Evolutionary conservation across 2,113 vertebrate species (phyloP), one percentile per base, ranked within the genome.

Genomic region (Callipepla squamata): DNA sequence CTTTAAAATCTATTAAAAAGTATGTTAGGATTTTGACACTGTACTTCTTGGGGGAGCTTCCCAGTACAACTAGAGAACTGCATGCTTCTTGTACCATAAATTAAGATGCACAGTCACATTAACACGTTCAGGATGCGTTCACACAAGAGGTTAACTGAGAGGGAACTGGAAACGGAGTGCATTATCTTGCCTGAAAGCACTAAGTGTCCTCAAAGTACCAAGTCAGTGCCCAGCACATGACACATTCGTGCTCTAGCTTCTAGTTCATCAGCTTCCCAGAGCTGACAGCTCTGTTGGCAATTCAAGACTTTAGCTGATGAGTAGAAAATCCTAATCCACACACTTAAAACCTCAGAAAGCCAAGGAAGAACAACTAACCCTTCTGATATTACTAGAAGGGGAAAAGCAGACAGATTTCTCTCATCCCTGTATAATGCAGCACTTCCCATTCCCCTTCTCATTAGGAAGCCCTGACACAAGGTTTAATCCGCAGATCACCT

Each of bases 71-170:
- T 2, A 5, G 40, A 85, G 47, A 85, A 72, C 34, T 66, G 34
- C 0, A 0, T 84, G 21, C 34, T 86, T 13, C 32, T 66, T 1
- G 1, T 57, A 67, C 45, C 3, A 3, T 30, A 48, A 85, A 61
- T 44, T 5, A 22, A 68, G 58, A 13, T 32, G 36, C 32, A 13
- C 0, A 8, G 48, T 68, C 70, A 7, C 5, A 36, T 58, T 17
- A 66, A 77, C 13, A n/a, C 67, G n/a, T 9, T 1, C 17, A 32
- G 55, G 63, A 89, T 22, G 70, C 1, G 30, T 2, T 73, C 48
- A 20, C 28, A 34, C 40, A 44, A 1, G 11, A 90, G 85, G 45
- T 66, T 40, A 87, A 66, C 55, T 9, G 53, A 7, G 59, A 65
- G 72, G n/a, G 73, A 57, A 5, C 36, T 4, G 45, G 59, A 61